Percentiles rank a stretch among this genome's conserved stretches.
phyloP scores from a whole-genome alignment of 1,140 invertebrate species.

The Aphaenogaster ashmeadi region DNA sequence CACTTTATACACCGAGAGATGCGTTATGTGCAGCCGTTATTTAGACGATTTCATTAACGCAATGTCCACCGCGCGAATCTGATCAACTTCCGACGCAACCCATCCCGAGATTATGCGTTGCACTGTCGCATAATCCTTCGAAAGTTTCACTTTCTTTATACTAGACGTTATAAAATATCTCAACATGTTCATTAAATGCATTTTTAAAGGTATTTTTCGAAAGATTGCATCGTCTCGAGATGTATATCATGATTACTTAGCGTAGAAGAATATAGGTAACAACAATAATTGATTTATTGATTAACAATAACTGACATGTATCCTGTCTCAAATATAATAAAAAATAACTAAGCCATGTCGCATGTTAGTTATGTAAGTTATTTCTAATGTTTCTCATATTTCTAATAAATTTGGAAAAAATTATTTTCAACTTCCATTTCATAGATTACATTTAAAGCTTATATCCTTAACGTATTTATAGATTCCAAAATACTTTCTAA shows the following conservation, averaged over 20 bases:
- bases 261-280: neutral
- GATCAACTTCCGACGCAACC: conserved; percentile 49
- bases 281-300: neutral
- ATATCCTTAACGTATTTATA: neutral
- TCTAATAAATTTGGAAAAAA: neutral
- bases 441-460: neutral
- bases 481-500: too few species aligned
- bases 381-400: neutral
- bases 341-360: neutral
- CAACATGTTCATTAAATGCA: neutral
- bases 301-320: neutral
- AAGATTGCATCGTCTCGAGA: neutral
- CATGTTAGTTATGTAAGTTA: neutral
- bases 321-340: neutral
- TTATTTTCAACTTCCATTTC: neutral
- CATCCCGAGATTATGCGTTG: neutral
- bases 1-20: conserved; percentile 59
- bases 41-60: conserved; percentile 75
- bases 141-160: neutral
- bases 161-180: neutral
- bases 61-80: conserved; percentile 6
- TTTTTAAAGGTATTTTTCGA: neutral
- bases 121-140: neutral
- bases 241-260: neutral
- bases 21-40: conserved; percentile 66